Conservation (phyloP, 2,888 invertebrate species). For the Ceraclea dissimilis region DNA sequence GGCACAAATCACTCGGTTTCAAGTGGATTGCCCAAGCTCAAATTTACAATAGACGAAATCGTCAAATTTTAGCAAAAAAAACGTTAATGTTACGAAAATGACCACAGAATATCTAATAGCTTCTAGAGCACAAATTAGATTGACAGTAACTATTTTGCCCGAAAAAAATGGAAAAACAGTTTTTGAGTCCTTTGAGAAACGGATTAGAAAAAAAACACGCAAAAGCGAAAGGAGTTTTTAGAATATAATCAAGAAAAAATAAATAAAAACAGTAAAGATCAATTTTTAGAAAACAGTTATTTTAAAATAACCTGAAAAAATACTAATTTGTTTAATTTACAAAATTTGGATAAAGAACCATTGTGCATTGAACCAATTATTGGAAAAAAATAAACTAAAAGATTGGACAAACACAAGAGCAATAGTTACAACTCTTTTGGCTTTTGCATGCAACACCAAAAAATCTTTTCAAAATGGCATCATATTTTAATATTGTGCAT, state of each 20-base stretch:
- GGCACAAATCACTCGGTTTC: too few relatives aligned
- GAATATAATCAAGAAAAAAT: constrained; percentile 6
- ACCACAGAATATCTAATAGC: too few relatives aligned
- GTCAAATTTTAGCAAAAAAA: too few relatives aligned
- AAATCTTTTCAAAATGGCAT: neutral
- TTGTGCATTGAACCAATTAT: too few relatives aligned
- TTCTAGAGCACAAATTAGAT: too few relatives aligned
- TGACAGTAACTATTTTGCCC: too few relatives aligned
- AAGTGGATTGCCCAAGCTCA: too few relatives aligned
- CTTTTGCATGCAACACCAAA: constrained; percentile 22
- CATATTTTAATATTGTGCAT: neutral
- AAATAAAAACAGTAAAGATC: constrained; percentile 1
- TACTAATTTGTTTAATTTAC: too few relatives aligned
- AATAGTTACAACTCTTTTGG: constrained; percentile 12
- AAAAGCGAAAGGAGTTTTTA: constrained; percentile 19
- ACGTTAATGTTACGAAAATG: too few relatives aligned
- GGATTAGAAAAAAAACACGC: constrained; percentile 16
- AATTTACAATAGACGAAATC: too few relatives aligned
- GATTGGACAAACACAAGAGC: neutral
- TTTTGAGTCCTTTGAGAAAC: neutral
- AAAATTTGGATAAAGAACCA: too few relatives aligned
- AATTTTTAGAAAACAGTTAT: neutral
- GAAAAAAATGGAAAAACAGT: too few relatives aligned
- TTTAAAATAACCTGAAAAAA: constrained; percentile 6
- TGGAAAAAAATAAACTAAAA: constrained; percentile 1